Percentiles rank a stretch among this genome's conserved stretches.
Conservation (phyloP, 1,140 invertebrate genomes). For the Drosophila repleta region DNA sequence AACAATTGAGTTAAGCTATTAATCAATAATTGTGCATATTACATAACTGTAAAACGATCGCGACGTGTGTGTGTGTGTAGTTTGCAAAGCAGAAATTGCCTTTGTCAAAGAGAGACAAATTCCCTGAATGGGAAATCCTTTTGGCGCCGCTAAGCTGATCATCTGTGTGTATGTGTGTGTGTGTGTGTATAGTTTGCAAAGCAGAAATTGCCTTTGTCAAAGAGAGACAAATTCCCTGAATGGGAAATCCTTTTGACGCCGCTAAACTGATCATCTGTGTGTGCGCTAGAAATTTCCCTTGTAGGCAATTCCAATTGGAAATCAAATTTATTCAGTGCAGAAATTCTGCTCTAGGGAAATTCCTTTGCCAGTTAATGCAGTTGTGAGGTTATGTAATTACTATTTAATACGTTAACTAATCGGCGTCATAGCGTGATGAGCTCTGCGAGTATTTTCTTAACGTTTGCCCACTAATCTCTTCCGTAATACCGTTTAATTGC, state of each 20-base stretch:
- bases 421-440: conserved; percentile 10
- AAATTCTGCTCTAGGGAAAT: conserved; percentile 29
- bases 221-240: neutral
- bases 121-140: conserved; percentile 1
- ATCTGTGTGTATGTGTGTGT: too few species aligned
- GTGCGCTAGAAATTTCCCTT: too few species aligned
- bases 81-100: too few species aligned
- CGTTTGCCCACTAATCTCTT: conserved; percentile 46
- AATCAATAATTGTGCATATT: neutral
- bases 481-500: conserved; percentile 53
- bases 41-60: conserved; percentile 17
- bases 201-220: too few species aligned
- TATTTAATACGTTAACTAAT: conserved; percentile 23
- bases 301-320: too few species aligned
- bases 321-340: neutral
- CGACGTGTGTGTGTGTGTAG: neutral
- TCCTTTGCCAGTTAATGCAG: neutral
- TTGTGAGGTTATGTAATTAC: conserved; percentile 23
- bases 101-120: neutral
- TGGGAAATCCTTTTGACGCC: neutral
- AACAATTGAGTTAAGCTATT: neutral
- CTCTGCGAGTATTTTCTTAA: neutral
- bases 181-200: too few species aligned
- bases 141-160: neutral
- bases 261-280: too few species aligned